Conservation (phyloP, 2,797 vertebrate species). For the Xiphorhynchus erythropygius region DNA sequence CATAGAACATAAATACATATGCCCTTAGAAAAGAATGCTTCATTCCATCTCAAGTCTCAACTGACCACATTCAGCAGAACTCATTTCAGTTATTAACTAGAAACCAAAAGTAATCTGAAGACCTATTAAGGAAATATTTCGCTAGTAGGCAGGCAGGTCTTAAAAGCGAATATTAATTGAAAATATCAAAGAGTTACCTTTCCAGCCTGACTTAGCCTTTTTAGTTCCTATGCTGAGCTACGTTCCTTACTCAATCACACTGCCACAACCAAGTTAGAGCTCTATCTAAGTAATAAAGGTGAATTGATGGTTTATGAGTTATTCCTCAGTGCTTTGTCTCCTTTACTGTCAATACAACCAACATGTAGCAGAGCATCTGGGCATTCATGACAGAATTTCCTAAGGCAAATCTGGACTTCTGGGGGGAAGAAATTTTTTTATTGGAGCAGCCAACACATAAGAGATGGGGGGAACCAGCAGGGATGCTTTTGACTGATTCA, state of each 20-base stretch:
- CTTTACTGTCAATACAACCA: slow-evolving; percentile 4
- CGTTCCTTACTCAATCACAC: background rate
- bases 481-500: background rate
- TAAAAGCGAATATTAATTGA: background rate
- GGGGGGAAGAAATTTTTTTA: background rate
- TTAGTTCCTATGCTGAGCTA: background rate
- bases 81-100: background rate
- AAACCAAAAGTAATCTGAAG: background rate
- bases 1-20: background rate
- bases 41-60: background rate
- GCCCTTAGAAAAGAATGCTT: background rate
- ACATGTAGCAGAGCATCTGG: background rate
- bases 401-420: background rate
- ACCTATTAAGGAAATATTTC: background rate
- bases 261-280: background rate
- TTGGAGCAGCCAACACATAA: background rate
- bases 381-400: background rate
- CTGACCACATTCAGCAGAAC: background rate
- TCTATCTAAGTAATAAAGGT: background rate
- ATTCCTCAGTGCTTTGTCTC: slow-evolving; percentile 39
- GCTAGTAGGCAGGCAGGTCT: background rate
- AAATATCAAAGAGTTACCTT: background rate
- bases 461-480: background rate
- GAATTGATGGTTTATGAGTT: slow-evolving; percentile 38
- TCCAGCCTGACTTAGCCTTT: background rate